Conservation (phyloP, 1,140 invertebrate genomes). For the Zophobas atratus region DNA sequence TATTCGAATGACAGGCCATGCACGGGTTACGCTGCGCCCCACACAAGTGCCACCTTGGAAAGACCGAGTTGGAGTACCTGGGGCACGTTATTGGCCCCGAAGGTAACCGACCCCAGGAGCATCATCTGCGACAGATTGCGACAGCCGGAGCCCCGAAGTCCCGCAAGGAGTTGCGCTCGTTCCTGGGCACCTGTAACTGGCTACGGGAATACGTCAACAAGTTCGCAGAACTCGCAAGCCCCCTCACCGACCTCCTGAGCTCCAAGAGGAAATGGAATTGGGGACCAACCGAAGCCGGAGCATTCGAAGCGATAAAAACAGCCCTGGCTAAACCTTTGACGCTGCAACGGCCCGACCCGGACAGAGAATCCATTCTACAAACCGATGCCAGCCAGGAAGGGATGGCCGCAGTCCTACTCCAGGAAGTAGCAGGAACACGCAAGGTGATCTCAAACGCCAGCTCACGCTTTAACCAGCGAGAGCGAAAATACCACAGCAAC, state of each 20-base stretch:
- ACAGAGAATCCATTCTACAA: constrained; percentile 4
- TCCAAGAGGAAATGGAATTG: constrained; percentile 49
- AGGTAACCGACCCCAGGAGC: constrained; percentile 53
- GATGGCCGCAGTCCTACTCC: no score
- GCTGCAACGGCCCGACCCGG: constrained; percentile 32
- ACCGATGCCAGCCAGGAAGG: constrained; percentile 42
- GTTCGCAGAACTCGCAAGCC: constrained; percentile 50
- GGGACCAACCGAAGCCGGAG: constrained; percentile 14
- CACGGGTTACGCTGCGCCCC: constrained; percentile 17
- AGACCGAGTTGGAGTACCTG: constrained; percentile 56
- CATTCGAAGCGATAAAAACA: constrained; percentile 52
- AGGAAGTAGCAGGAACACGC: neutral
- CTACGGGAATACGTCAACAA: constrained; percentile 56
- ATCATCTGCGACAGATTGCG: constrained; percentile 56
- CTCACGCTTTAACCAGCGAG: constrained; percentile 21
- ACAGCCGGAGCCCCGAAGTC: constrained; percentile 55
- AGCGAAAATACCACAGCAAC: constrained; percentile 51
- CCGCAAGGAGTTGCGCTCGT: constrained; percentile 55
- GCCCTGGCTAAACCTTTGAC: neutral
- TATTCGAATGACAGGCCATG: constrained; percentile 48
- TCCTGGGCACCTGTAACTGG: constrained; percentile 57
- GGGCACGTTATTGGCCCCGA: constrained; percentile 56
- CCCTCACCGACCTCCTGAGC: constrained; percentile 51
- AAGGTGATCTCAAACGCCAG: constrained; percentile 49
- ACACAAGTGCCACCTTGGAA: constrained; percentile 49